These are phyloP conservation scores for Buathra laborator DNA, from an alignment of 2,888 invertebrate genomes.

Conservation along the genomic window DNA sequence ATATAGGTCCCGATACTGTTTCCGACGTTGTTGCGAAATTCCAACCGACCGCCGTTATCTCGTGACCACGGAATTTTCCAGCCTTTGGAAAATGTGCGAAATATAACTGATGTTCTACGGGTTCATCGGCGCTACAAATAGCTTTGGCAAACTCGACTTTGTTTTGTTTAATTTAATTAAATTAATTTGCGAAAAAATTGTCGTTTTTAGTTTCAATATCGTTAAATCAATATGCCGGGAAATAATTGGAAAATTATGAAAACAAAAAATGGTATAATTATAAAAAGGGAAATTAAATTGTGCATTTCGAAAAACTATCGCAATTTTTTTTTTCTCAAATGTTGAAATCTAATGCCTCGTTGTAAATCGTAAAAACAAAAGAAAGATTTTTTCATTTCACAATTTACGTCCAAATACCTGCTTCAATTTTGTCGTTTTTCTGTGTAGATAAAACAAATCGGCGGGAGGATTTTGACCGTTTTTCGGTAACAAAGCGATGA, in stretches of 20 bases:
- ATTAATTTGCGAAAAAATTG: not conserved
- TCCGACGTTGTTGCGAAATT: slow-evolving; percentile 91
- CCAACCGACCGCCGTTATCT: slow-evolving; percentile 97
- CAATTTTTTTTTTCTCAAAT: no score
- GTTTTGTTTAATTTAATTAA: no score
- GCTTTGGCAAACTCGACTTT: no score
- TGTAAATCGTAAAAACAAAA: slow-evolving; percentile 10
- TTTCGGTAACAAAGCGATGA: slow-evolving; percentile 91
- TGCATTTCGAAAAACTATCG: no score
- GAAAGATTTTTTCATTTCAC: slow-evolving; percentile 2
- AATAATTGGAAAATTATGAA: not conserved
- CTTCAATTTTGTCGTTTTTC: slow-evolving; percentile 91
- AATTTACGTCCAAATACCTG: slow-evolving; percentile 80
- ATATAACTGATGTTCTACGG: not conserved
- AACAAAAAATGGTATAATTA: not conserved
- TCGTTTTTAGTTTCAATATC: not conserved
- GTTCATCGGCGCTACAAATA: no score
- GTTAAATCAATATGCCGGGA: no score
- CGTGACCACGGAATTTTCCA: slow-evolving; percentile 90
- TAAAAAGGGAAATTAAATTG: no score
- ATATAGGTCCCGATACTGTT: slow-evolving; percentile 92
- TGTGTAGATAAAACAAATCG: slow-evolving; percentile 93
- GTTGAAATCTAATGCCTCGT: no score
- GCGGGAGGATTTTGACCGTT: slow-evolving; percentile 87
- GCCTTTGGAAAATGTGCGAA: slow-evolving; percentile 84